Percentiles rank a stretch among this genome's conserved stretches.
Evolutionary conservation across 1,140 invertebrate species (phyloP).

Genomic region (Drosophila truncata): DNA sequence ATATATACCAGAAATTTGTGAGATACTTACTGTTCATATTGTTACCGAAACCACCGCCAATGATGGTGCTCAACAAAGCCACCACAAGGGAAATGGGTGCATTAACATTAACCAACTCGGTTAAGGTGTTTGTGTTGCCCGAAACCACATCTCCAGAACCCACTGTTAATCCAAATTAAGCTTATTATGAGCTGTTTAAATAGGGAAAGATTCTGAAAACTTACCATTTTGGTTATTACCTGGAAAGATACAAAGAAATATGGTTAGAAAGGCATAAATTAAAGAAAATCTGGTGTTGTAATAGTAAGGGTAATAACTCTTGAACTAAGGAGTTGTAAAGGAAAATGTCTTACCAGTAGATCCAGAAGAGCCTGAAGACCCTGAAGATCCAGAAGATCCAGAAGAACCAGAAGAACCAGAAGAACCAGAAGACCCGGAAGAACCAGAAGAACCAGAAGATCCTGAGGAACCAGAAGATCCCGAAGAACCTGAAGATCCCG

Average conservation of each 20-base stretch:
- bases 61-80: neutral
- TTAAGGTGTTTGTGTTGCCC: neutral
- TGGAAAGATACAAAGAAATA: neutral
- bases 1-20: neutral
- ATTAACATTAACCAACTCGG: neutral
- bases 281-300: accelerated
- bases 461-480: neutral
- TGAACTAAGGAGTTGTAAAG: neutral
- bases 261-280: neutral
- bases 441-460: neutral
- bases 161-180: neutral
- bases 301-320: neutral
- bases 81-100: slow-evolving; percentile 3
- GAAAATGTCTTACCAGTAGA: neutral
- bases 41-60: neutral
- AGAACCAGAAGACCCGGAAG: slow-evolving; percentile 5
- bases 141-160: neutral
- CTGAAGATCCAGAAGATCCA: neutral
- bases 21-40: slow-evolving; percentile 1
- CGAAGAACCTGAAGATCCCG: neutral
- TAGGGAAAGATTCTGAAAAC: neutral
- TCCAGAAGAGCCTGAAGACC: neutral
- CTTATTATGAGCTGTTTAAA: neutral
- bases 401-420: neutral
- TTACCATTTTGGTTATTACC: neutral